phyloP scores from a whole-genome alignment of 2,797 vertebrate genomes.

The Tokudaia muenninki region DNA sequence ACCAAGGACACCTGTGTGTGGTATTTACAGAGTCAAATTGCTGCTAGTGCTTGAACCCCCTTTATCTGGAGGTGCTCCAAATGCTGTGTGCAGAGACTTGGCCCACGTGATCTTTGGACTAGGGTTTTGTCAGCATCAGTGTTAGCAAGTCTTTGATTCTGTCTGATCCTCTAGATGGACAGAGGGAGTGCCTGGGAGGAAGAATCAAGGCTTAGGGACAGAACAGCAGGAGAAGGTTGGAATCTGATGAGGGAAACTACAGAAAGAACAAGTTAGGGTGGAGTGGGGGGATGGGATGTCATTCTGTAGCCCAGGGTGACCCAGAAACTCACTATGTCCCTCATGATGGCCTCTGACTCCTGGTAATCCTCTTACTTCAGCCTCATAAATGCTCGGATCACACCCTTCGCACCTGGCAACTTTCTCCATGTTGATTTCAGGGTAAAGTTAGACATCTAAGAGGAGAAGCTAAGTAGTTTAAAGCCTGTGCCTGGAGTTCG shows the following conservation, averaged over 20 bases:
- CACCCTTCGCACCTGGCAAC: neutral
- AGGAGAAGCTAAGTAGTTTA: neutral
- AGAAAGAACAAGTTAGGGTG: neutral
- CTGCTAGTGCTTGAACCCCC: neutral
- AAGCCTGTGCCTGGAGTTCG: neutral
- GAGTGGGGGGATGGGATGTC: neutral
- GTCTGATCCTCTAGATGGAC: neutral
- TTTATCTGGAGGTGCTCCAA: neutral
- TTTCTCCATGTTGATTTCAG: neutral
- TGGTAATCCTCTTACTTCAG: neutral
- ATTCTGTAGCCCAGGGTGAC: neutral
- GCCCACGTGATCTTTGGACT: neutral
- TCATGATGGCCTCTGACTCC: neutral
- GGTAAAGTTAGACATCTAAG: neutral
- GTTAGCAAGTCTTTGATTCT: neutral
- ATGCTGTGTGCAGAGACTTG: neutral
- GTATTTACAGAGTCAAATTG: neutral
- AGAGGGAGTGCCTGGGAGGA: neutral
- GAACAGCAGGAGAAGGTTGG: neutral
- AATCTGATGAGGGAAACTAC: neutral
- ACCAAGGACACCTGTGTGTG: neutral
- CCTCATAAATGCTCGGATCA: neutral
- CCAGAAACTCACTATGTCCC: neutral
- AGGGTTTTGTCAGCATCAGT: neutral
- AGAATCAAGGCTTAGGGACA: neutral